These are phyloP conservation scores for Morone saxatilis DNA, from an alignment of 2,113 vertebrate genomes.

Conservation along the genomic window DNA sequence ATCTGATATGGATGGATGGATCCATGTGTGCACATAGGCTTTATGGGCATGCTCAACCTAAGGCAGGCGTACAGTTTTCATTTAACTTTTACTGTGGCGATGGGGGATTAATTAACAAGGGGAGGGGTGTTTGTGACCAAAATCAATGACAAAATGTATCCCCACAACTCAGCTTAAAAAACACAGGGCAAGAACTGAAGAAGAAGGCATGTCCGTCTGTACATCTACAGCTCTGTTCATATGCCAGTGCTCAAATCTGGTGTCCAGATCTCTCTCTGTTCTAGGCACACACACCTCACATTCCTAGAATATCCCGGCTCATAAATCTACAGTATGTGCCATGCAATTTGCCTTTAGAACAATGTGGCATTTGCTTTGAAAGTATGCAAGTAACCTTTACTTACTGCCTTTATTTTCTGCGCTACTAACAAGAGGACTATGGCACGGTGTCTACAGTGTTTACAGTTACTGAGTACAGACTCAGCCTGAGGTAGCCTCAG, in stretches of 20 bases:
- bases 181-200: not conserved
- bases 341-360: constrained; percentile 4
- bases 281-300: constrained; percentile 26
- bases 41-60: not conserved
- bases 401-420: constrained; percentile 20
- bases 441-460: constrained; percentile 50
- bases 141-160: not conserved
- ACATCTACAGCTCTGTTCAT: constrained; percentile 28
- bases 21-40: not conserved
- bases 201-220: not conserved
- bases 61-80: not conserved
- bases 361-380: constrained; percentile 45
- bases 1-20: not conserved
- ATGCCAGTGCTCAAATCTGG: constrained; percentile 55
- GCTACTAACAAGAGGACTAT: constrained; percentile 29
- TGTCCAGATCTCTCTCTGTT: constrained; percentile 33
- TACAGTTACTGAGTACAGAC: constrained; percentile 44
- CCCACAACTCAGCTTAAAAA: not conserved
- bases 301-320: constrained; percentile 29
- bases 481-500: constrained; percentile 51
- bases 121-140: not conserved
- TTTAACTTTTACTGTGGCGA: constrained; percentile 6
- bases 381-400: constrained; percentile 37
- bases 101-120: not conserved
- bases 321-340: constrained; percentile 32